Evolutionary conservation across 2,113 vertebrate species (phyloP).

Genomic region (Meleagris gallopavo): DNA sequence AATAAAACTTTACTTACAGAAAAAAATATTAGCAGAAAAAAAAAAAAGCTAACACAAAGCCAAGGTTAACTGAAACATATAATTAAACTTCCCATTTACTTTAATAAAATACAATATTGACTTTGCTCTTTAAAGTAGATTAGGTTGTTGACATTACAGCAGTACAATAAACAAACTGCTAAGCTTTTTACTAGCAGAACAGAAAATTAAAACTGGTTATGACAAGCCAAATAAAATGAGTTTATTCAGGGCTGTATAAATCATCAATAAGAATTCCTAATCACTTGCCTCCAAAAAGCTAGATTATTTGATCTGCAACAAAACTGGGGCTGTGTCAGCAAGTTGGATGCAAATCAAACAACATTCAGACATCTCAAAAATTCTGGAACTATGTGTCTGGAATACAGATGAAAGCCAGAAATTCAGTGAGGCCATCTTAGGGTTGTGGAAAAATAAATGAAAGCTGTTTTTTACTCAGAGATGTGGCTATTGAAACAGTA

Average conservation of each 20-base stretch:
- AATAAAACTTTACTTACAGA: slow-evolving; percentile 57
- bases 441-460: slow-evolving; percentile 5
- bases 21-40: slow-evolving; percentile 42
- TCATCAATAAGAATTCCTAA: slow-evolving; percentile 66
- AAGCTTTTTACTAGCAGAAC: slow-evolving; percentile 66
- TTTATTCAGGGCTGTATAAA: slow-evolving; percentile 63
- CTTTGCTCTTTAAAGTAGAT: slow-evolving; percentile 74
- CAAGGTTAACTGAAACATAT: slow-evolving; percentile 73
- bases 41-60: slow-evolving; percentile 39
- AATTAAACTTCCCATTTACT: slow-evolving; percentile 74
- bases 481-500: slow-evolving; percentile 12
- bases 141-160: slow-evolving; percentile 63
- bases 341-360: slow-evolving; percentile 59
- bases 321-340: slow-evolving; percentile 65
- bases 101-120: slow-evolving; percentile 73
- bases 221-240: slow-evolving; percentile 62
- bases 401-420: slow-evolving; percentile 55
- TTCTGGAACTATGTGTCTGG: neutral
- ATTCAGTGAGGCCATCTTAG: slow-evolving; percentile 9
- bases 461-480: neutral
- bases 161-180: slow-evolving; percentile 59
- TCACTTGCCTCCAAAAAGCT: slow-evolving; percentile 46
- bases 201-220: slow-evolving; percentile 69
- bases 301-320: slow-evolving; percentile 66
- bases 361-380: slow-evolving; percentile 59